phyloP scores from a whole-genome alignment of 2,797 vertebrate species.

The Champsocephalus gunnari region DNA sequence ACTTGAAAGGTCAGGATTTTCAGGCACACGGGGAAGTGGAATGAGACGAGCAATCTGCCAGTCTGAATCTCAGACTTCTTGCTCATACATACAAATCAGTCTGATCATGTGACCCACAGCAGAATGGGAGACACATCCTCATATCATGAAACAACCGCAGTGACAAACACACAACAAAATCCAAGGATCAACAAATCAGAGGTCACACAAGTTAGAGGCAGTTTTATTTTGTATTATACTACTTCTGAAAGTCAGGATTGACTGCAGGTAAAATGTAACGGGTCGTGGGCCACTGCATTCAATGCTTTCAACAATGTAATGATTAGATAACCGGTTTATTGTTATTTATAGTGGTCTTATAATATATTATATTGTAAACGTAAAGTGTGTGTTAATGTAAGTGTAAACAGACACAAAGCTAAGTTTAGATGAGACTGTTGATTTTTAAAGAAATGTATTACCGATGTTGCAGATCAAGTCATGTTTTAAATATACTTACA shows the following conservation, averaged over 20 bases:
- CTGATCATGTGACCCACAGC: constrained; percentile 1
- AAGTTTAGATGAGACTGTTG: background rate
- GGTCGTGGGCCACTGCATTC: background rate
- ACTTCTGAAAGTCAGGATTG: background rate
- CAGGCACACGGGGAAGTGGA: constrained; percentile 11
- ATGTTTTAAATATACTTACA: background rate
- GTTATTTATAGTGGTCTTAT: background rate
- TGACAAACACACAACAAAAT: background rate
- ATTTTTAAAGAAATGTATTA: background rate
- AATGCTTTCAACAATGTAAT: background rate
- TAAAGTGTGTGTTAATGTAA: too few relatives aligned
- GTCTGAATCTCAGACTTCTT: constrained; percentile 1
- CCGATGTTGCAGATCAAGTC: background rate
- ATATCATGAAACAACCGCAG: background rate
- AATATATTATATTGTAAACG: too few relatives aligned
- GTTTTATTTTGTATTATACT: background rate
- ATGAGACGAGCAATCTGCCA: constrained; percentile 9
- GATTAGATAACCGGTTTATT: background rate
- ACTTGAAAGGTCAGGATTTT: constrained; percentile 45
- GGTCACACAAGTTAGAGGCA: background rate
- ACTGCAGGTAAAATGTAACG: background rate
- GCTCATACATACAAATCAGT: constrained; percentile 24
- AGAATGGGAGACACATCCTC: background rate
- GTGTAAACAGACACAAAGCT: background rate
- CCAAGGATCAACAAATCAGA: background rate